Evolutionary conservation across 2,797 vertebrate genomes (phyloP), one percentile per base, ranked within the genome.

Genomic region (Poecilia velifera): DNA sequence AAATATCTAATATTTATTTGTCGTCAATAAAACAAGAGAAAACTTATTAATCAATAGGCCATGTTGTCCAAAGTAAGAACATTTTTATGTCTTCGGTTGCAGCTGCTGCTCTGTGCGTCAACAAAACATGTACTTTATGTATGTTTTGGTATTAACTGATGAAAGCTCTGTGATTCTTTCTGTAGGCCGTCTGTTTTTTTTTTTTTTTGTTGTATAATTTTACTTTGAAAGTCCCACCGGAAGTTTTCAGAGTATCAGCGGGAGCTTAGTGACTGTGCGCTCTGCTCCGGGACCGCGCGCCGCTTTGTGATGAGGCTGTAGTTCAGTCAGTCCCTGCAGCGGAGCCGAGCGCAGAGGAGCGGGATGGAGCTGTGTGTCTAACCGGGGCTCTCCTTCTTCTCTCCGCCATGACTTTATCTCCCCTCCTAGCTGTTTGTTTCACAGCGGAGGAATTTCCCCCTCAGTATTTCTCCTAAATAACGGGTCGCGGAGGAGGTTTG

Each of bases 191-290:
- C 59, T 3, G n/a, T 18, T 18, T 2, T 3, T 62, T 31, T 6
- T 62, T 9, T 47, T 64, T 64, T 2, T 36, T 36, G 0, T 3
- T 36, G 62, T 3, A 2, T 0, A 0, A 2, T 66, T 73, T 92
- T 93, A 91, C 89, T 84, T 76, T 92, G 89, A 90, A 91, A 83
- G 31, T 0, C 0, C 0, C 0, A 14, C 79, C 85, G 87, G 89
- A 92, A 76, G 3, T 0, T 13, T 1, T 39, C 4, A 3, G 4
- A 1, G 20, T 12, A 41, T 5, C 36, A 10, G 18, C 64, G 18
- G 36, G 0, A 4, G 16, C 64, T 51, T 53, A 0, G 18, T 34
- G 0, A 0, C 39, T 18, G 39, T 0, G 0, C 0, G 0, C 18
- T 5, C 1, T 0, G 0, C 12, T 12, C 0, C 3, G 1, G 20